A percentile compares a stretch with the other conserved stretches of the same genome.
These are phyloP conservation scores for Caenorhabditis sp. DNA, from an alignment of 2,888 invertebrate species.

Conservation along the genomic window DNA sequence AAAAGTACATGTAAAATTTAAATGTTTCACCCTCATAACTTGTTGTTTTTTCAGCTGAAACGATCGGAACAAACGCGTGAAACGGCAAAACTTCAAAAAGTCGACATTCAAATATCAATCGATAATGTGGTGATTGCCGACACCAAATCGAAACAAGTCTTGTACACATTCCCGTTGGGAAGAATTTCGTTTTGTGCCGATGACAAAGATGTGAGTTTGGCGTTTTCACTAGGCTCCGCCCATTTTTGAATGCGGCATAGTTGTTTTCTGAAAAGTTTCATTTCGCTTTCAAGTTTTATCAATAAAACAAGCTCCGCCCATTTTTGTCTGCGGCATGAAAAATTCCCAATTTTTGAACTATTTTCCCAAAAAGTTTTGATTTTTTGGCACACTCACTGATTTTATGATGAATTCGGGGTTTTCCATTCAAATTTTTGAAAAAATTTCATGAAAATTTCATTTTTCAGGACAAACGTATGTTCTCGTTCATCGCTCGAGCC, in stretches of 20 bases:
- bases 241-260: no score
- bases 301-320: constrained; percentile 5
- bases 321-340: no score
- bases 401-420: no score
- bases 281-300: constrained; percentile 2
- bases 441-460: no score
- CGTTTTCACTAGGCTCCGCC: no score
- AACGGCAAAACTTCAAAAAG: constrained; percentile 83
- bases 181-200: constrained; percentile 98
- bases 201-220: constrained; percentile 79
- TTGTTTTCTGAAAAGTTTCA: neutral
- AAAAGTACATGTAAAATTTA: no score
- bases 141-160: constrained; percentile 77
- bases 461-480: constrained; percentile 86
- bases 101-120: constrained; percentile 92
- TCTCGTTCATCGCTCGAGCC: constrained; percentile 88
- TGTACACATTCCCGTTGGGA: constrained; percentile 94
- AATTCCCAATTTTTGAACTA: neutral
- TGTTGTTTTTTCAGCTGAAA: constrained; percentile 79
- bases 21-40: no score
- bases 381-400: no score
- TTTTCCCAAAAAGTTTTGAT: no score
- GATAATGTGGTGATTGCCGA: constrained; percentile 94
- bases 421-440: no score
- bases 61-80: constrained; percentile 82